Base-by-base conservation (phyloP, 2,888 invertebrate genomes). In the Anorthoa munda region DNA sequence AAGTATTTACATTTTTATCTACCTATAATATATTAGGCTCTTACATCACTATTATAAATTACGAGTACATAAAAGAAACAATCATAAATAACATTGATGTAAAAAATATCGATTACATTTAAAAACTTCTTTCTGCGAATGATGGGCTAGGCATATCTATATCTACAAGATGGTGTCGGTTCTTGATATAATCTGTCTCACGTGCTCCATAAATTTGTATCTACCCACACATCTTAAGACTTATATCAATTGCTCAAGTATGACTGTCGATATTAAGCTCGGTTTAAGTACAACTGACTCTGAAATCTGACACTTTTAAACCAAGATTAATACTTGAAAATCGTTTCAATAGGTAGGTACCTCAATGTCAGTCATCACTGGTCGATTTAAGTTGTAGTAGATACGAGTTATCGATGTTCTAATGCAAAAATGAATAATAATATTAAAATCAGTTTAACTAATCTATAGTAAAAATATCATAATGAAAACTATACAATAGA, bases 1-100 rank as follows among this genome's bases (percentile, higher is more conserved):
- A 55, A 58, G 48, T 81, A 81, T 81, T 81, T 81, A 81, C 84
- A 81, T 55, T 75, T 71, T 66, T 58, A 70, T 61, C 56, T 51
- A 67, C 23, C 31, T 80, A 68, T 39, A 21, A 50, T 65, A 73
- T 66, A 64, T 70, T 67, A 53, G 51, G 13, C 48, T 83, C 60
- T 71, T 81, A 75, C 23, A 66, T 31, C 17, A 23, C 65, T 69
- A 63, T 51, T 23, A 45, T n/a, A 56, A 60, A 70, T 55, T 39
- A 74, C n/a, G n/a, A 46, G 7, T 56, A 39, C 39, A 39, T 39
- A 39, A 7, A 39, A 39, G 39, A 39, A 39, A 39, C 39, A 39
- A 9, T 39, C 39, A 1, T 31, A 31, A 31, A 39, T 39, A 39
- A 39, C 39, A 39, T 39, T 39, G 9, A 39, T 9, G 39, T 39